These are phyloP conservation scores for Chesias legatella DNA, from an alignment of 2,888 invertebrate species.

Conservation along the genomic window DNA sequence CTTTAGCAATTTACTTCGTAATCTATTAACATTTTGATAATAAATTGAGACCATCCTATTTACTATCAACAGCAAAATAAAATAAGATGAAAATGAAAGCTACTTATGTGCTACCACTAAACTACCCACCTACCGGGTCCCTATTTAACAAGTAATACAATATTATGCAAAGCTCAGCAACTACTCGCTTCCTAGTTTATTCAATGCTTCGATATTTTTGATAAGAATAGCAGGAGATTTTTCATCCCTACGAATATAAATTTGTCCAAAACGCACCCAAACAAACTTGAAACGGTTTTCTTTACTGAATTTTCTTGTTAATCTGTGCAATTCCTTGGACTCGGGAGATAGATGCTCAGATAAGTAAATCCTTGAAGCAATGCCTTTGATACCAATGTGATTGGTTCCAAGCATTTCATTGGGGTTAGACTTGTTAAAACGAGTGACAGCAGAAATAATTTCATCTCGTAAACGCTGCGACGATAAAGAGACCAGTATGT, in stretches of 20 bases:
- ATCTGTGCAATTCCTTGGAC: constrained; percentile 11
- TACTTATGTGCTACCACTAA: constrained; percentile 12
- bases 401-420: constrained; percentile 4
- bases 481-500: constrained; percentile 11
- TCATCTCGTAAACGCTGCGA: constrained; percentile 16
- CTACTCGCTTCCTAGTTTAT: not conserved
- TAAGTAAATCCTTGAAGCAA: constrained; percentile 2
- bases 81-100: no score
- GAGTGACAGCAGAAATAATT: constrained; percentile 13
- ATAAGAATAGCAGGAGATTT: constrained; percentile 6
- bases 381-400: constrained; percentile 9
- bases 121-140: no score
- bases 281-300: constrained; percentile 13
- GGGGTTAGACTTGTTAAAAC: constrained; percentile 18
- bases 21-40: no score
- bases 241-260: constrained; percentile 15
- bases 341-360: constrained; percentile 21
- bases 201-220: constrained; percentile 6
- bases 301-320: constrained; percentile 9
- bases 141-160: no score
- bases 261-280: constrained; percentile 16
- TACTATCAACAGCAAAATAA: no score
- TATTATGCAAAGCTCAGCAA: not conserved
- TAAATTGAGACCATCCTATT: no score
- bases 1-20: no score